Evolutionary conservation across 2,797 vertebrate genomes (phyloP).

Genomic region (Brachyrhaphis roseni): DNA sequence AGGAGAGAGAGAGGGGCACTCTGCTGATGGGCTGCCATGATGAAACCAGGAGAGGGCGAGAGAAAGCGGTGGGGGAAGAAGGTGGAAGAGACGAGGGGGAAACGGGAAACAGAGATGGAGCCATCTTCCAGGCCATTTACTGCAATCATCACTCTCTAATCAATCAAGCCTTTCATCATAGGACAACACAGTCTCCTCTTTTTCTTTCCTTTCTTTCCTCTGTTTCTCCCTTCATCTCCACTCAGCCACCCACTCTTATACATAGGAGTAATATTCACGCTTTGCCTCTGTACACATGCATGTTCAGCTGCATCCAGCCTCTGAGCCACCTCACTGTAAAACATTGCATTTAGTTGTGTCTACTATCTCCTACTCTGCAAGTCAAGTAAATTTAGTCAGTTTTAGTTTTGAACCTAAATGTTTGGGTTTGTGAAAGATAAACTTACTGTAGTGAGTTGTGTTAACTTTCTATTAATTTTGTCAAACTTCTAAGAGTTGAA

Average conservation of each 20-base stretch:
- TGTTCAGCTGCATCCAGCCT: constrained; percentile 19
- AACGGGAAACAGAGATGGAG: constrained; percentile 76
- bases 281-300: constrained; percentile 29
- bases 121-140: constrained; percentile 87
- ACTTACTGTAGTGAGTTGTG: too few relatives aligned
- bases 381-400: too few relatives aligned
- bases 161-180: constrained; percentile 88
- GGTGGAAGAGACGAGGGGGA: constrained; percentile 80
- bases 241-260: constrained; percentile 60
- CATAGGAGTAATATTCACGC: constrained; percentile 48
- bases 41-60: constrained; percentile 64
- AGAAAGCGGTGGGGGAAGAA: constrained; percentile 72
- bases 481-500: too few relatives aligned
- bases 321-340: constrained; percentile 1
- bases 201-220: constrained; percentile 48
- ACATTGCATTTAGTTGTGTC: too few relatives aligned
- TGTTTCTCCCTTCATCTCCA: constrained; percentile 52
- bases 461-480: too few relatives aligned
- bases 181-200: constrained; percentile 74
- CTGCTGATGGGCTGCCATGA: constrained; percentile 88
- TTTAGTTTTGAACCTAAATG: too few relatives aligned
- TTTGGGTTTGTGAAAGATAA: too few relatives aligned
- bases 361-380: too few relatives aligned
- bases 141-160: constrained; percentile 87
- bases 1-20: constrained; percentile 81